Evolutionary conservation across 2,888 invertebrate genomes (phyloP).

Genomic region (Oeneis ivallda): DNA sequence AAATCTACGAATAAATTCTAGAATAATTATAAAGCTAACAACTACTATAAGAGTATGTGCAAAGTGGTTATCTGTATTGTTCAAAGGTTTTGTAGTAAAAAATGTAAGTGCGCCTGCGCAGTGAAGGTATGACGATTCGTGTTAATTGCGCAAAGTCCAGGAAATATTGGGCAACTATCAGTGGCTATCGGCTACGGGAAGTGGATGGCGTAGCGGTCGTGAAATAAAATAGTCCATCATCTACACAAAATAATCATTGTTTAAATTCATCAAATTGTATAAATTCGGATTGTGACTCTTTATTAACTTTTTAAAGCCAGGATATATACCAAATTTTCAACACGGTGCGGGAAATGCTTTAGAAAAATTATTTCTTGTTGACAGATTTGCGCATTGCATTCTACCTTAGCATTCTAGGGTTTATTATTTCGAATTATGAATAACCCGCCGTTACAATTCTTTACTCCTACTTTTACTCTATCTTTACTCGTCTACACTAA

Average conservation of each 20-base stretch:
- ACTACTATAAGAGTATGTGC: too few relatives aligned
- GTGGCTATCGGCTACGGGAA: constrained; percentile 63
- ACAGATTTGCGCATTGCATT: too few relatives aligned
- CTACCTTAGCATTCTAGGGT: too few relatives aligned
- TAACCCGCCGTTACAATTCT: neutral
- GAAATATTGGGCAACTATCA: constrained; percentile 51
- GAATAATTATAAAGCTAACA: too few relatives aligned
- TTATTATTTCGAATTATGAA: neutral
- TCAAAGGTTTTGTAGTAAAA: neutral
- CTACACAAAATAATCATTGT: neutral
- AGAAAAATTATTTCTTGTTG: too few relatives aligned
- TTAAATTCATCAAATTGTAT: neutral
- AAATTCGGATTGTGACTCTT: neutral
- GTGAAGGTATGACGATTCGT: constrained; percentile 39
- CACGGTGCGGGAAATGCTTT: too few relatives aligned
- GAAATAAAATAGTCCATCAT: constrained; percentile 39
- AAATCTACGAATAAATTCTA: too few relatives aligned
- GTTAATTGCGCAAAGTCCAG: constrained; percentile 62
- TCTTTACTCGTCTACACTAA: too few relatives aligned
- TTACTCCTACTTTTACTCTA: neutral
- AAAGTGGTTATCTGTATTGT: too few relatives aligned
- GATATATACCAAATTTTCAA: too few relatives aligned
- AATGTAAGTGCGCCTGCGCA: constrained; percentile 24
- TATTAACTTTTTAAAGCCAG: neutral
- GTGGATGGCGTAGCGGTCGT: constrained; percentile 56